Conservation (phyloP, 1,140 invertebrate genomes). For the Temnothorax curvispinosus region DNA sequence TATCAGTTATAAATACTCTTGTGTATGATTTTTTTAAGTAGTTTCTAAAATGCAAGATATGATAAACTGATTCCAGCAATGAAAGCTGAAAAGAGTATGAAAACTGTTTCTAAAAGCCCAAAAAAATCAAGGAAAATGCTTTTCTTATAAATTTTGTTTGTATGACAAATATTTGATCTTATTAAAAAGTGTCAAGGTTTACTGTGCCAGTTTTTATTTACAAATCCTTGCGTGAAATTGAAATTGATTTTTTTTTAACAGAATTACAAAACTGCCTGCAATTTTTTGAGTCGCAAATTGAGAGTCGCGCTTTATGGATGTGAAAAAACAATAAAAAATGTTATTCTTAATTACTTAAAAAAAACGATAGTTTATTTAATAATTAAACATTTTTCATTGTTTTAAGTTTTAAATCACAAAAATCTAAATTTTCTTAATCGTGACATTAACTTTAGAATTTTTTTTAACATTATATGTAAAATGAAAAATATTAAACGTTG, state of each 20-base stretch:
- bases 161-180: constrained; percentile 1
- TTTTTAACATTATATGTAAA: neutral
- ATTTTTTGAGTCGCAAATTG: neutral
- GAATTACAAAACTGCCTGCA: neutral
- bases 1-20: neutral
- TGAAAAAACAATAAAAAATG: neutral
- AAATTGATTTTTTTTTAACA: neutral
- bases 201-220: neutral
- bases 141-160: neutral
- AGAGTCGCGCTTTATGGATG: neutral
- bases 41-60: neutral
- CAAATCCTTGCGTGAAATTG: neutral
- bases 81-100: neutral
- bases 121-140: neutral
- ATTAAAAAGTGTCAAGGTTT: constrained; percentile 8
- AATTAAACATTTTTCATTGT: neutral
- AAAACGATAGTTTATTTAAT: neutral
- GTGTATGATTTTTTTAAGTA: neutral
- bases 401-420: neutral
- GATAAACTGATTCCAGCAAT: neutral
- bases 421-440: neutral
- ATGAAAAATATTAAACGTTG: neutral
- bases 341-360: neutral
- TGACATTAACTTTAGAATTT: neutral
- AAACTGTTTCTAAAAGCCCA: neutral